Evolutionary conservation across 2,888 invertebrate species (phyloP), one percentile per base, ranked within the genome.

Genomic region (Melanotus villosus): DNA sequence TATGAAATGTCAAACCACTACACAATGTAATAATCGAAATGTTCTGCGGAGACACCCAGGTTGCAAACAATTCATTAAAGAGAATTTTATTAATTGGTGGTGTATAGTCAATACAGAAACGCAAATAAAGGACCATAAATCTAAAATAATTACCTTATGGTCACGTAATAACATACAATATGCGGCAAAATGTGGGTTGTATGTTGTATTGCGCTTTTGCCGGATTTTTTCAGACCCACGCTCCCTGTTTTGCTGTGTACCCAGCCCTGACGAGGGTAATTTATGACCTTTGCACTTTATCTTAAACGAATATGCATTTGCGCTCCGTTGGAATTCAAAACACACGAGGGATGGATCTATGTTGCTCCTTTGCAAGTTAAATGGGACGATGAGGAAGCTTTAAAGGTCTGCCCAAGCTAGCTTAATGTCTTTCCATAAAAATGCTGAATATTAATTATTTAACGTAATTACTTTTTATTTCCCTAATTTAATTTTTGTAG

Each of bases 271-370:
- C 38, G 54, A 34, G 32, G 21, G 52, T 52, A 36, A 66, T 66
- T 66, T 59, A 66, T 52, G 47, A 66, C 58, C 65, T 66, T 59
- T 58, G 65, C 59, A 58, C 65, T 66, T 66, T 58, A 58, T 59
- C 65, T 34, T 58, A 30, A 54, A 34, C 59, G 65, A 59, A 59
- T 66, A 50, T 66, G 59, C 65, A 65, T 58, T 65, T 43, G 58
- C 58, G 59, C 59, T 32, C 45, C 10, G 65, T 41, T 66, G 47
- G 59, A 16, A 66, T 59, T 66, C 65, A 52, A 59, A 52, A 59
- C 59, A 65, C 58, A 16, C n/a, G n/a, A 4, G 18, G 36, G 57
- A 21, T 6, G 36, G 50, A 50, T 62, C 50, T n/a, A 36, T 14
- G 34, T 26, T 59, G 52, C 45, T 59, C 59, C 41, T 59, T 45